Conservation (phyloP, 1,140 invertebrate species). For the Drosophila nannoptera region DNA sequence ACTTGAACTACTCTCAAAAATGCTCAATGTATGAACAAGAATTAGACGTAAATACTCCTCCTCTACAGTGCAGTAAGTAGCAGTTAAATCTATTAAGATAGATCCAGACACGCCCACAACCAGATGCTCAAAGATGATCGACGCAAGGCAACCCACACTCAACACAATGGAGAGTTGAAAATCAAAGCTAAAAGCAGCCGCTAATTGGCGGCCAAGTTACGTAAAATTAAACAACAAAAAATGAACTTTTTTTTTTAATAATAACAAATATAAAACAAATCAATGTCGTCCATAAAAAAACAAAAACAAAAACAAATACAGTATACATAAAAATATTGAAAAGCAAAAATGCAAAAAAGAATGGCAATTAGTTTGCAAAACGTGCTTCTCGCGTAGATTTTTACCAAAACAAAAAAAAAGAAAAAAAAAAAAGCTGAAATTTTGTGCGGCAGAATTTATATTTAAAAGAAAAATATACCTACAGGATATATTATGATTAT, state of each 20-base stretch:
- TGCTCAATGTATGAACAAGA: slow-evolving; percentile 71
- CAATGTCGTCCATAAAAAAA: slow-evolving; percentile 41
- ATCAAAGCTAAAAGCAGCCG: slow-evolving; percentile 60
- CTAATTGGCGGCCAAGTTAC: slow-evolving; percentile 33
- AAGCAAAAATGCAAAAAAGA: too few species aligned
- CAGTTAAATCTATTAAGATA: slow-evolving; percentile 58
- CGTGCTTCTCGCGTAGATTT: slow-evolving; percentile 76
- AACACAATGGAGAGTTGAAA: slow-evolving; percentile 60
- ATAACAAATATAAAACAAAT: slow-evolving; percentile 39
- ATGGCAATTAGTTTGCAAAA: slow-evolving; percentile 65
- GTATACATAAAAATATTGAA: slow-evolving; percentile 48
- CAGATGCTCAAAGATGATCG: slow-evolving; percentile 43
- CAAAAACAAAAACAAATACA: slow-evolving; percentile 32
- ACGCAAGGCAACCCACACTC: slow-evolving; percentile 44
- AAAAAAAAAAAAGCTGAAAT: slow-evolving; percentile 56
- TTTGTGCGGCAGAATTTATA: slow-evolving; percentile 74
- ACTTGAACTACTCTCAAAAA: slow-evolving; percentile 74
- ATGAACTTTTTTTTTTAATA: slow-evolving; percentile 59
- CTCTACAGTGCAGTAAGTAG: slow-evolving; percentile 67
- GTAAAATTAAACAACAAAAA: slow-evolving; percentile 34
- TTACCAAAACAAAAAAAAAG: slow-evolving; percentile 62
- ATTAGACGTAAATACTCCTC: slow-evolving; percentile 72
- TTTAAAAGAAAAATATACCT: slow-evolving; percentile 51
- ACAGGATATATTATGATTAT: slow-evolving; percentile 50
- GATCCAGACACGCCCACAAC: slow-evolving; percentile 64